These are phyloP conservation scores for Cephus cinctus DNA, from an alignment of 1,140 invertebrate species.

Conservation along the genomic window DNA sequence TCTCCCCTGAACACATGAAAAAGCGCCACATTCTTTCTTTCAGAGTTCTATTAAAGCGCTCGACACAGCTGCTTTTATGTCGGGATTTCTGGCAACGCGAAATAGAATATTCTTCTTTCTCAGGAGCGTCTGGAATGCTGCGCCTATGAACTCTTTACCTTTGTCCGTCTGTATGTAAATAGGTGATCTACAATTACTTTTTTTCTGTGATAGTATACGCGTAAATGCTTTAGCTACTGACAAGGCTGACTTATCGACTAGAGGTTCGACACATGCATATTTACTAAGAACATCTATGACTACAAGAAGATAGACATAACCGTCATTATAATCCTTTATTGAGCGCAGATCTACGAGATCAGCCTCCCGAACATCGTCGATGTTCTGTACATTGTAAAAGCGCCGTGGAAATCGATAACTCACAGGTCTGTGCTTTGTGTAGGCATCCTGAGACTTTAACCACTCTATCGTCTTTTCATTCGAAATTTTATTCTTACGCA, in stretches of 20 bases:
- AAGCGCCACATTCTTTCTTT: slow-evolving; percentile 29
- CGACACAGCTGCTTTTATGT: slow-evolving; percentile 25
- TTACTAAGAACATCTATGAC: slow-evolving; percentile 40
- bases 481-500: slow-evolving; percentile 3
- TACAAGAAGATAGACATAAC: slow-evolving; percentile 33
- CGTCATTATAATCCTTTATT: slow-evolving; percentile 30
- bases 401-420: slow-evolving; percentile 24
- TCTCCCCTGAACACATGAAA: slow-evolving; percentile 12
- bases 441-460: slow-evolving; percentile 22
- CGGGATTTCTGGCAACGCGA: slow-evolving; percentile 14
- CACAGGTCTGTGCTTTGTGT: slow-evolving; percentile 25
- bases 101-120: slow-evolving; percentile 18
- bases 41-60: slow-evolving; percentile 26
- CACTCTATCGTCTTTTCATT: slow-evolving; percentile 12
- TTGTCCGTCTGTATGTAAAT: slow-evolving; percentile 17
- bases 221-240: background rate
- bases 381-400: slow-evolving; percentile 14
- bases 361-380: slow-evolving; percentile 40
- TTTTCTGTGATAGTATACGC: no score
- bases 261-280: slow-evolving; percentile 31
- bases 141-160: slow-evolving; percentile 21
- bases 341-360: slow-evolving; percentile 36
- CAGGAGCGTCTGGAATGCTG: slow-evolving; percentile 13
- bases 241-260: slow-evolving; percentile 31
- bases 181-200: no score